These are phyloP conservation scores for Drosophila funebris DNA, from an alignment of 1,140 invertebrate genomes.

Conservation along the genomic window DNA sequence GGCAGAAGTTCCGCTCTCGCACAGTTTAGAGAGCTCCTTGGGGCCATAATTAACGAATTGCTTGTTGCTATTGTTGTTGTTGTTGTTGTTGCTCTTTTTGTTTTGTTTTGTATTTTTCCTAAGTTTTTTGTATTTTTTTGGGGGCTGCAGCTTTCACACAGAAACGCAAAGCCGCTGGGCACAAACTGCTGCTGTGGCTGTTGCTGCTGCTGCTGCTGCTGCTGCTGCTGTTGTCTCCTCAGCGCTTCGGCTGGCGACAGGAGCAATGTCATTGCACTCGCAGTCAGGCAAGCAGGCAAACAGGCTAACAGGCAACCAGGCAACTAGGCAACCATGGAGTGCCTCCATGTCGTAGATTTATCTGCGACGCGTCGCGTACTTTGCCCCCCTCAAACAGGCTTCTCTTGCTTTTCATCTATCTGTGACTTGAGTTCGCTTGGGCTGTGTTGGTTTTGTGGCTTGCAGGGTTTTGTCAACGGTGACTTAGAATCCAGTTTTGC, in stretches of 20 bases:
- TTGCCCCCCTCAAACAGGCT: constrained; percentile 76
- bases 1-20: constrained; percentile 17
- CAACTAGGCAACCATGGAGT: constrained; percentile 8
- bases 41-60: constrained; percentile 70
- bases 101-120: background rate
- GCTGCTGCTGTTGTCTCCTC: background rate
- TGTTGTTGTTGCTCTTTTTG: background rate
- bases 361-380: constrained; percentile 64
- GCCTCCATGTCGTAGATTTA: constrained; percentile 58
- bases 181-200: background rate
- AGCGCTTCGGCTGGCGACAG: constrained; percentile 5
- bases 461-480: constrained; percentile 55
- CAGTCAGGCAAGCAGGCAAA: constrained; percentile 4
- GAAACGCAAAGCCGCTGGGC: constrained; percentile 6
- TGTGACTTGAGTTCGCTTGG: background rate
- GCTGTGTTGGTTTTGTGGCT: background rate
- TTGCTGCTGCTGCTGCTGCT: background rate
- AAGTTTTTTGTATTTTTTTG: constrained; percentile 17
- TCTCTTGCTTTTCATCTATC: constrained; percentile 53
- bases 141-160: constrained; percentile 39
- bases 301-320: background rate
- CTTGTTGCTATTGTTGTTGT: background rate
- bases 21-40: constrained; percentile 37
- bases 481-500: constrained; percentile 72
- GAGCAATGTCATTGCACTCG: constrained; percentile 71